phyloP scores from a whole-genome alignment of 2,888 invertebrate genomes.

The Villa cingulata region DNA sequence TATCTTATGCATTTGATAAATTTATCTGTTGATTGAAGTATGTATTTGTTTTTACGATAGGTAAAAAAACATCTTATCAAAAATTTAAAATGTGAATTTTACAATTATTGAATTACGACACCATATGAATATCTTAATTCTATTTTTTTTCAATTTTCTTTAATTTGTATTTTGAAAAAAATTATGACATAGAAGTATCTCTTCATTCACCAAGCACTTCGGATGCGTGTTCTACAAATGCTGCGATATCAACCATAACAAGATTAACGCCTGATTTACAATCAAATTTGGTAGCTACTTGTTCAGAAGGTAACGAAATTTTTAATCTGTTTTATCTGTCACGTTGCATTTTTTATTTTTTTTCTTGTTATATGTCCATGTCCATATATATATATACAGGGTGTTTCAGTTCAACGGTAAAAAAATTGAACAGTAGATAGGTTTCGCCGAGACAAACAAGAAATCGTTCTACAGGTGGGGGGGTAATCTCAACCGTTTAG shows the following conservation, averaged over 20 bases:
- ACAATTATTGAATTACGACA: too few relatives aligned
- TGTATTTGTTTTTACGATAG: too few relatives aligned
- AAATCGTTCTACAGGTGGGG: too few relatives aligned
- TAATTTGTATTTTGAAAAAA: conserved; percentile 1
- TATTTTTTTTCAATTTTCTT: not conserved
- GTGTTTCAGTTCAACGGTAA: too few relatives aligned
- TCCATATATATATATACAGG: too few relatives aligned
- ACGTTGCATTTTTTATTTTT: not conserved
- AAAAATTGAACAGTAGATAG: too few relatives aligned
- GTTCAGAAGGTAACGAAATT: not conserved
- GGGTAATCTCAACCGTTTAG: too few relatives aligned
- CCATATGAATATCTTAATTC: not conserved
- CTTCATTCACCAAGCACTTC: conserved; percentile 25
- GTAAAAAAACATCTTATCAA: too few relatives aligned
- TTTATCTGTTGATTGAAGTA: too few relatives aligned
- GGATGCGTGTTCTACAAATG: conserved; percentile 23
- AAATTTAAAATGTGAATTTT: too few relatives aligned
- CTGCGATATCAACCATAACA: conserved; percentile 18
- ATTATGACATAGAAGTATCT: conserved; percentile 27
- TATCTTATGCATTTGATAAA: too few relatives aligned
- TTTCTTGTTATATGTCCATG: not conserved
- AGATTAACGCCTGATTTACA: conserved; percentile 16
- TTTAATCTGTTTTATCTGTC: not conserved
- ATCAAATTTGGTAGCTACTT: not conserved
- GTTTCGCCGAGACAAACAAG: too few relatives aligned